Evolutionary conservation across 1,140 invertebrate species (phyloP), one percentile per base, ranked within the genome.

Genomic region (Melitaea cinxia): DNA sequence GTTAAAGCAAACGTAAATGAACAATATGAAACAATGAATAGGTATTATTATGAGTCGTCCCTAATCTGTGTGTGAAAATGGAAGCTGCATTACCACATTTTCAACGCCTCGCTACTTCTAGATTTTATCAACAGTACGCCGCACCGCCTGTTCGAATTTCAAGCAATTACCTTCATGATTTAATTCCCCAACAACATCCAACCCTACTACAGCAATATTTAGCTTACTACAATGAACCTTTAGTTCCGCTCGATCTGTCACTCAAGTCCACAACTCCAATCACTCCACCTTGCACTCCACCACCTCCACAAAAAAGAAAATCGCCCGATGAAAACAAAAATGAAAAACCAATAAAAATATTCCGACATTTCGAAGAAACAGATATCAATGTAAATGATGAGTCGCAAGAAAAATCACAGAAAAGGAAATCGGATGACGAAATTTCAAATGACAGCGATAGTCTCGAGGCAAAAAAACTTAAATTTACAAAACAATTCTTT

Each of bases 251-350:
- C 17, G 93, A 93, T 64, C 76, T 93, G 14, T 93, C 92, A 23
- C 61, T 93, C 4, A 92, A 93, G 66, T 77, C 88, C 28, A 86
- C 85, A 10, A 86, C 88, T 64, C 92, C 93, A 47, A 93, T 93
- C 52, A 93, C 93, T 19, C 93, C 93, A 15, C 93, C 93, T n/a
- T 93, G 93, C 57, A 93, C 93, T 14, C 93, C 93, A 5, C 93
- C 93, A 30, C 93, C 92, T 2, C 70, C 82, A 0, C 83, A 91
- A 60, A 93, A 93, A 82, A 82, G 91, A 68, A 88, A 91, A 80
- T 69, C 77, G 64, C 39, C 65, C 14, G 88, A 91, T 42, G 87
- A 91, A 57, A 82, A 75, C 55, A 92, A 92, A 82, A 78, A 85
- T 52, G 70, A 83, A 45, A 92, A 91, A 85, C 78, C 87, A 45